Percentiles rank a stretch among this genome's conserved stretches.
Evolutionary conservation across 2,888 invertebrate genomes (phyloP).

Genomic region (Andrena bicolor): DNA sequence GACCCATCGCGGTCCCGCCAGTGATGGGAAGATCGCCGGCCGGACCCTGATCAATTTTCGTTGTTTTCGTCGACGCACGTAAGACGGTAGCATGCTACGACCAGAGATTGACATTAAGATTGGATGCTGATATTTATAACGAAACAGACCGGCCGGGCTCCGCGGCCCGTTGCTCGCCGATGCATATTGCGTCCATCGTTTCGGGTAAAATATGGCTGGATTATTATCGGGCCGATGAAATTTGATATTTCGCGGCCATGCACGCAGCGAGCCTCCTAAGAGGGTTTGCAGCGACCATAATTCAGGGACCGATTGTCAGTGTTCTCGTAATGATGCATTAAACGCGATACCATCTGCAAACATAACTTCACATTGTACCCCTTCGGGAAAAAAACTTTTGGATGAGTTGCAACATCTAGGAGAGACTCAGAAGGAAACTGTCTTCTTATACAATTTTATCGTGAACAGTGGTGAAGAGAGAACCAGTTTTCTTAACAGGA

Average conservation of each 20-base stretch:
- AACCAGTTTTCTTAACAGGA: background rate
- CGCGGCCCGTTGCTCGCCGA: background rate
- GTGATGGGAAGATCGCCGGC: background rate
- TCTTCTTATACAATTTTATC: background rate
- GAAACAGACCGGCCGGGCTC: constrained; percentile 32
- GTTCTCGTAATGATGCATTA: background rate
- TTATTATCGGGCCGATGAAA: constrained; percentile 44
- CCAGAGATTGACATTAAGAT: constrained; percentile 76
- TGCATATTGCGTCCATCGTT: constrained; percentile 35
- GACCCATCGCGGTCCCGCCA: background rate
- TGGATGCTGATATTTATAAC: constrained; percentile 57
- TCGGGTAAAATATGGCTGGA: constrained; percentile 35
- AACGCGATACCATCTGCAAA: constrained; percentile 17
- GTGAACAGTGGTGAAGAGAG: too few species aligned
- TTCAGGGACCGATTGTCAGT: background rate
- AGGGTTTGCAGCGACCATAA: background rate
- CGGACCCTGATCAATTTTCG: constrained; percentile 52
- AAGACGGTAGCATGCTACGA: constrained; percentile 75
- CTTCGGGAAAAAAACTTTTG: too few species aligned
- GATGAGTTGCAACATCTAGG: background rate
- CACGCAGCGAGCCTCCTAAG: background rate
- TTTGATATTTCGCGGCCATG: constrained; percentile 34
- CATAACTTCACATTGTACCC: background rate
- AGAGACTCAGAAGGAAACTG: background rate
- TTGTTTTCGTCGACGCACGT: constrained; percentile 69